These are phyloP conservation scores for Pseudomyrmex sp. DNA, from an alignment of 1,140 invertebrate species.

Conservation along the genomic window DNA sequence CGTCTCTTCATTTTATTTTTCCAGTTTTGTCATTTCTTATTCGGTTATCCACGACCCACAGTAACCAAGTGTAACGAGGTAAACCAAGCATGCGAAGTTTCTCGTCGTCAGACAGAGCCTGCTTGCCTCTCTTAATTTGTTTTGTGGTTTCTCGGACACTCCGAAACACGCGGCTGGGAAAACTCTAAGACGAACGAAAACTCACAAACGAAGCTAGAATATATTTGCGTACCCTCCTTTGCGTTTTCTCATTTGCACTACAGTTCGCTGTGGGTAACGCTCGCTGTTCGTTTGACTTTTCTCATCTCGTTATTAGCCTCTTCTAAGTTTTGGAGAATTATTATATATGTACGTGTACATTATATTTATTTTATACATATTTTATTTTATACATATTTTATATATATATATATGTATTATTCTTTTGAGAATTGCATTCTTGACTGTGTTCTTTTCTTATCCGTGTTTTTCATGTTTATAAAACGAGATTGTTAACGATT, in stretches of 20 bases:
- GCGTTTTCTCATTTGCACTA: background rate
- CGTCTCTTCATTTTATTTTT: background rate
- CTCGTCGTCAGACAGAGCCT: background rate
- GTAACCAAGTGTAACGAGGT: slow-evolving; percentile 24
- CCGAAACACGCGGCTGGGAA: background rate
- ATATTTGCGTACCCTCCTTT: background rate
- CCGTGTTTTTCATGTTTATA: background rate
- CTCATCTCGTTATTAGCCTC: background rate
- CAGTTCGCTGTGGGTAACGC: background rate
- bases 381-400: background rate
- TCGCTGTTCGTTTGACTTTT: background rate
- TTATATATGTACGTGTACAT: background rate
- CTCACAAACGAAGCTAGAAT: background rate
- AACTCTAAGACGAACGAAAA: slow-evolving; percentile 29
- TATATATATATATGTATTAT: no score
- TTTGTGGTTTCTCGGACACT: slow-evolving; percentile 2
- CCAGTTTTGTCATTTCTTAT: background rate
- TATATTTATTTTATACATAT: background rate
- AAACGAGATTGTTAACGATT: slow-evolving; percentile 19
- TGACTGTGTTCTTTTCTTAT: background rate
- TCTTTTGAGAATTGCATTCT: background rate
- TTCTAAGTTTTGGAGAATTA: background rate
- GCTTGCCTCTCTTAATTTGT: slow-evolving; percentile 32
- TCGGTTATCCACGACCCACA: background rate
- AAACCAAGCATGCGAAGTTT: slow-evolving; percentile 31